Base-by-base conservation (phyloP, 1,140 invertebrate genomes). In the Gonioctena quinquepunctata region DNA sequence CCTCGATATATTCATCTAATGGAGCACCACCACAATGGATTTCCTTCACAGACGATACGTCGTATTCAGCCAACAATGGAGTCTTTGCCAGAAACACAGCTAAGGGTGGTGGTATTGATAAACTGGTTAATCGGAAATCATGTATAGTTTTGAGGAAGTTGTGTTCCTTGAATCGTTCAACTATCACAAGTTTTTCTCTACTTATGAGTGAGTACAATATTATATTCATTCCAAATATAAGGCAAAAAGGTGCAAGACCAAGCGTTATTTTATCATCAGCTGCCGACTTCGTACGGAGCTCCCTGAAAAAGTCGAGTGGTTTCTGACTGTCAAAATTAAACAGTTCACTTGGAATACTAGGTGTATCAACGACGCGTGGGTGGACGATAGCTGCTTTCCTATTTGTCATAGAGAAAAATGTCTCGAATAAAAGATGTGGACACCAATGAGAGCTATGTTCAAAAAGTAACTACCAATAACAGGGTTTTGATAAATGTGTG, bases 111-210 rank as follows among this genome's bases (percentile, higher is more conserved):
- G 90, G 89, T 1, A 88, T 64, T 11, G 79, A 78, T 8, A 89
- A 60, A 49, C 81, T 72, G 18, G 80, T 57, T 71, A 91, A 85
- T 84, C 87, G 88, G 64, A 89, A 85, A 66, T 86, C 82, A 79
- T 85, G 73, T 48, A 86, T 83, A 1, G 84, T 79, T 62, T 82
- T 84, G 8, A 92, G 79, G 77, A 89, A 92, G 0, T 83, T 33
- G 50, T 89, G 81, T 11, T 87, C 84, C 1, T 92, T 87, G 79
- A 92, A 93, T 59, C 84, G 84, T 26, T 78, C 61, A 19, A 85
- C 27, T 27, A 80, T 79, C 1, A 84, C 77, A 2, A 82, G 54
- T 48, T 63, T 67, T 7, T 73, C 16, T 33, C 50, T 61, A 2
- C 62, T 67, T 0, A 70, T 21, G n/a, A 80, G 21, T 3, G 49